Base-by-base conservation (phyloP, 2,888 invertebrate species). In the Helicoverpa assulta region DNA sequence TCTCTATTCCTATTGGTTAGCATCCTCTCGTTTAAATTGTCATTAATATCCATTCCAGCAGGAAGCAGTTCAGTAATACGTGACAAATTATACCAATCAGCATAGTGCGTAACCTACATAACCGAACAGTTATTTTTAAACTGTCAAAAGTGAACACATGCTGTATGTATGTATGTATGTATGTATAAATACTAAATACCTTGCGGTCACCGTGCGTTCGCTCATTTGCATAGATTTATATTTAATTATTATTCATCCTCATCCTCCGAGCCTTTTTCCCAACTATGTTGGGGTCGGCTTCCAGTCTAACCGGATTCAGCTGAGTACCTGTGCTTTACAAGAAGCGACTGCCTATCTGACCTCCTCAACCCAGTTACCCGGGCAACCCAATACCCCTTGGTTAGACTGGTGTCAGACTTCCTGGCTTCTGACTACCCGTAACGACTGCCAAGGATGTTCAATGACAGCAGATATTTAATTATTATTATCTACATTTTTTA, bases 101-200 rank as follows among this genome's bases (percentile, higher is more conserved):
- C 26, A 63, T 67, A 76, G 51, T 54, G 50, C 29, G 73, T 77
- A 78, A 81, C 81, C 81, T 62, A 77, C 67, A 78, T 78, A 70
- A 56, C 33, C 61, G 40, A 65, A 62, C 73, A 73, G 66, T 62
- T 79, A 79, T 77, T 79, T 79, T 65, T 81, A 77, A 73, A 65
- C 65, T 77, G 69, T 79, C 69, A 73, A 65, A 76, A 68, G 47
- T 57, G 54, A 47, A 21, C 67, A 65, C 79, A 71, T 67, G 64
- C 67, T 58, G 66, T 29, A 26, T 14, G 7, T 26, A 53, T 26
- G 6, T 14, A 53, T 26, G 16, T 14, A 14, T 14, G n/a, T n/a
- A n/a, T n/a, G n/a, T n/a, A n/a, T n/a, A n/a, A n/a, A n/a, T n/a
- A n/a, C n/a, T n/a, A 8, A 59, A 18, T 51, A 68, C 63, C 54